phyloP scores from a whole-genome alignment of 1,140 invertebrate species.

The Nymphalis io region DNA sequence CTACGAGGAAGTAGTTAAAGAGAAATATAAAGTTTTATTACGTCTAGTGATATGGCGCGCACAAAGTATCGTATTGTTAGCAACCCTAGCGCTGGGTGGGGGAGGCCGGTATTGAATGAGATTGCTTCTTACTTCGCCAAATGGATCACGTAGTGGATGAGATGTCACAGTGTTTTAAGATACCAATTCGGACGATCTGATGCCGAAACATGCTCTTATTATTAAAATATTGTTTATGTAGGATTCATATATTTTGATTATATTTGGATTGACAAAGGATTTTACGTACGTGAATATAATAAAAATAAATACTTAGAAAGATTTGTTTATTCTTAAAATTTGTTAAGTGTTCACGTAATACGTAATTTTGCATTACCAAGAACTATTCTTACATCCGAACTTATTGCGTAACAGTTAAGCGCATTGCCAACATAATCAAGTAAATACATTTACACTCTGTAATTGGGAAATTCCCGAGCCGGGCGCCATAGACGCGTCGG shows the following conservation, averaged over 20 bases:
- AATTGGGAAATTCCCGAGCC: conserved; percentile 78
- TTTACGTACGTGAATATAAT: background rate
- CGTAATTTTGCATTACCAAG: background rate
- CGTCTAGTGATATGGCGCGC: conserved; percentile 61
- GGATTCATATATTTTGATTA: conserved; percentile 1
- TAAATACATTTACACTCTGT: conserved; percentile 76
- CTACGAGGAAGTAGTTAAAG: conserved; percentile 71
- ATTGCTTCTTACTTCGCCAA: conserved; percentile 82
- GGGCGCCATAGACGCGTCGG: conserved; percentile 59
- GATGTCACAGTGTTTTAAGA: conserved; percentile 82
- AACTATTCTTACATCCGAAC: conserved; percentile 19
- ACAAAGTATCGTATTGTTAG: conserved; percentile 71
- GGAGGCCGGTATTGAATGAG: conserved; percentile 80
- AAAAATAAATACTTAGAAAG: background rate
- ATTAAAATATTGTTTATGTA: conserved; percentile 22
- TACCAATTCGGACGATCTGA: conserved; percentile 68
- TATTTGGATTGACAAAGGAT: background rate
- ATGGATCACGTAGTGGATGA: conserved; percentile 82
- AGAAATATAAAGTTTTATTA: conserved; percentile 74
- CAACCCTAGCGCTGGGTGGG: conserved; percentile 58
- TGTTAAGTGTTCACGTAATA: background rate
- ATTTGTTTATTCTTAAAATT: background rate
- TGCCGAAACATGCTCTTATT: conserved; percentile 40
- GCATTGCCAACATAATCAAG: conserved; percentile 68
- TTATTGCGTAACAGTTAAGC: conserved; percentile 36